Percentiles rank a stretch among this genome's conserved stretches.
phyloP scores from a whole-genome alignment of 2,113 vertebrate species.

The Leptocoma aspasia region DNA sequence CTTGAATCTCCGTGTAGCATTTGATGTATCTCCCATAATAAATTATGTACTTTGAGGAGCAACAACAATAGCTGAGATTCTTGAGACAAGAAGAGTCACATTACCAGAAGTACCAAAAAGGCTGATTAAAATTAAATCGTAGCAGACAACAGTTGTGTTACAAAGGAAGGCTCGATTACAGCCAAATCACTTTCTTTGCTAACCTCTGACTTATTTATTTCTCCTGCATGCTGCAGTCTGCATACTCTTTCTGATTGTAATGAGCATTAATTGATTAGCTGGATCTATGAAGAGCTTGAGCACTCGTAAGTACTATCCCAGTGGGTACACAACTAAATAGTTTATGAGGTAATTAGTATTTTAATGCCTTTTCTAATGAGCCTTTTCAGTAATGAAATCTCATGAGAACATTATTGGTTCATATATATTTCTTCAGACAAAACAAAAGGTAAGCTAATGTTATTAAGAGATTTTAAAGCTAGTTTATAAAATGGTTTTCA shows the following conservation, averaged over 20 bases:
- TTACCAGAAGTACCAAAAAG: conserved; percentile 28
- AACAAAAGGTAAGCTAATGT: conserved; percentile 62
- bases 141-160: conserved; percentile 63
- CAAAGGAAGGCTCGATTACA: conserved; percentile 43
- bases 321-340: conserved; percentile 89
- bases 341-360: conserved; percentile 94
- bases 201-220: conserved; percentile 71
- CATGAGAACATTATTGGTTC: conserved; percentile 74
- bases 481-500: conserved; percentile 57
- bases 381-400: conserved; percentile 84
- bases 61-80: conserved; percentile 43
- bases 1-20: neutral
- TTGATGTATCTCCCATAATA: neutral
- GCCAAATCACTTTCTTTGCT: conserved; percentile 59
- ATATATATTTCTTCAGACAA: conserved; percentile 72
- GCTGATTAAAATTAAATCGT: conserved; percentile 64
- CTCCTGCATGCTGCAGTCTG: conserved; percentile 63
- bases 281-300: conserved; percentile 84
- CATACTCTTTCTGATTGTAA: conserved; percentile 80
- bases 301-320: conserved; percentile 86
- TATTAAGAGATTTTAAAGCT: conserved; percentile 53
- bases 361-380: conserved; percentile 85
- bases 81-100: neutral
- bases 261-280: conserved; percentile 97
- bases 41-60: conserved; percentile 36